A percentile compares a stretch with the other conserved stretches of the same genome.
Evolutionary conservation across 1,140 invertebrate genomes (phyloP).

Genomic region (Colletes latitarsis): DNA sequence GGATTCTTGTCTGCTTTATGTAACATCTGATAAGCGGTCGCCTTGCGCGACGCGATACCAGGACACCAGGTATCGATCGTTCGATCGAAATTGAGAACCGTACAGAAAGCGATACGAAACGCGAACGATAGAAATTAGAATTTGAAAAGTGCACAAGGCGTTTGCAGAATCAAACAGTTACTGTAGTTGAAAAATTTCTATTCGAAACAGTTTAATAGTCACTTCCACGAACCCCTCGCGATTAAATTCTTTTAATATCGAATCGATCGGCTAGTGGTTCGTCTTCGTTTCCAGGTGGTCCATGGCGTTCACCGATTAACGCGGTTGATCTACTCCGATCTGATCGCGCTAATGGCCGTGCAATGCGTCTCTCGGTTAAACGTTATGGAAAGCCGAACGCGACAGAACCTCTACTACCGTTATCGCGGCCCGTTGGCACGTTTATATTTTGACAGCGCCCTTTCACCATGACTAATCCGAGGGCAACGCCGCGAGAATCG

Average conservation of each 20-base stretch:
- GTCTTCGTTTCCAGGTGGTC: slow-evolving; percentile 12
- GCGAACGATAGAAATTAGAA: too few relatives aligned
- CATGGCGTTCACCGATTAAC: background rate
- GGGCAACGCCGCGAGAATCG: background rate
- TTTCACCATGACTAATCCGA: slow-evolving; percentile 24
- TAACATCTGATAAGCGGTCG: slow-evolving; percentile 27
- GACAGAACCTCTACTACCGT: background rate
- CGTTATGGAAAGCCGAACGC: background rate
- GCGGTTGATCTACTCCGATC: slow-evolving; percentile 2
- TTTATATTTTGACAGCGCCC: slow-evolving; percentile 30
- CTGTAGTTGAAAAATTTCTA: too few relatives aligned
- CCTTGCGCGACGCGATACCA: background rate
- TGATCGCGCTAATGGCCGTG: slow-evolving; percentile 10
- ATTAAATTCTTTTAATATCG: background rate
- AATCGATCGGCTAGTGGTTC: background rate
- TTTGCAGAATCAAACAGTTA: too few relatives aligned
- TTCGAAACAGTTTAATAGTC: too few relatives aligned
- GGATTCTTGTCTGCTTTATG: slow-evolving; percentile 26
- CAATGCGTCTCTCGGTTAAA: background rate
- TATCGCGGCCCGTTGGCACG: slow-evolving; percentile 1
- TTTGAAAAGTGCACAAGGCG: too few relatives aligned
- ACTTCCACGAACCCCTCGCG: too few relatives aligned
- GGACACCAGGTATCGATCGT: slow-evolving; percentile 18
- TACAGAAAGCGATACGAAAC: too few relatives aligned
- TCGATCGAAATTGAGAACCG: slow-evolving; percentile 20